Base-by-base conservation (phyloP, 2,888 invertebrate genomes). In the Caenorhabditis sp. region DNA sequence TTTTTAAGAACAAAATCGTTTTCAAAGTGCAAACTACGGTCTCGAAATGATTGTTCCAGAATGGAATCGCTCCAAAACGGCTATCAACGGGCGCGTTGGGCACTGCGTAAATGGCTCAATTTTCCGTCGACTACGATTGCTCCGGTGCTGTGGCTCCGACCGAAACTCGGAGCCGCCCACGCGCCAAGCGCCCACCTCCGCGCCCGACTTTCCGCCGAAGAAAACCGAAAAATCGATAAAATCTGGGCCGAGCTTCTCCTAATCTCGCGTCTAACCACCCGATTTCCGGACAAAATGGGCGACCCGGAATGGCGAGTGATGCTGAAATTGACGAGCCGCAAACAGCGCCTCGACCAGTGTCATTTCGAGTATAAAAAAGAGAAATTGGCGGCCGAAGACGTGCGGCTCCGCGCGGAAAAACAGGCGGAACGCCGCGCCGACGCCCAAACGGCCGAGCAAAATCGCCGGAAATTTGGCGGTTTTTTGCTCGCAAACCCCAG, bases 281-380 rank as follows among this genome's bases (percentile, higher is more conserved):
- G 65, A 11, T 71, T 72, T n/a, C 77, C 77, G 1, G 27, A 11
- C 13, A 59, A 50, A 26, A 5, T 72, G n/a, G 32, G 11, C 26
- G 77, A 71, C 30, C 13, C 26, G 0, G 66, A 77, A 7, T 71
- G 72, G 72, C 61, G 30, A 35, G 32, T 17, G 1, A 9, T 76
- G 0, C 11, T 76, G 13, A 59, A 76, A 41, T 41, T 55, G 59
- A 20, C 39, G 32, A 63, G 52, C 2, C 32, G 79, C 11, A 83
- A 83, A 68, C 59, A 81, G 13, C 77, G 85, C 0, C 63, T 83
- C 9, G 81, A 85, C 17, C 75, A 81, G 22, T 13, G 84, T 7
- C 74, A 66, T 7, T 87, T 86, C 62, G 26, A 83, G 30, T 52
- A 62, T 35, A 66, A 68, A 53, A 58, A 50, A 37, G 80, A 82